Conservation (phyloP, 2,888 invertebrate species). For the Catocala fraxini region DNA sequence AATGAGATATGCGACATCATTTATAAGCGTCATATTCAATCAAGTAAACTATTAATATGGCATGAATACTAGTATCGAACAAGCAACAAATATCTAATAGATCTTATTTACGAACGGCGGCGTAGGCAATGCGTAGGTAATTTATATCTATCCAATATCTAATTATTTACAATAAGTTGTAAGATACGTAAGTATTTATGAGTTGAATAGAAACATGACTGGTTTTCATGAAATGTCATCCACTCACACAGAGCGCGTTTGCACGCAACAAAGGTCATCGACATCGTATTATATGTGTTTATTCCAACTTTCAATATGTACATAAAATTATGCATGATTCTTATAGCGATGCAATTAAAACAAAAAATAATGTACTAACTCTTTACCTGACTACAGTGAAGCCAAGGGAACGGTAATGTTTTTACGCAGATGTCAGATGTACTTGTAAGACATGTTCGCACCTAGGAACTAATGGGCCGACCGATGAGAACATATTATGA, state of each 20-base stretch:
- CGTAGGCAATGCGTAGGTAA: conserved; percentile 45
- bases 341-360: too few species aligned
- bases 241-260: conserved; percentile 53
- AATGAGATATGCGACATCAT: conserved; percentile 53
- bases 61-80: conserved; percentile 44
- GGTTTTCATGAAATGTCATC: conserved; percentile 76
- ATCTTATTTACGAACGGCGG: conserved; percentile 43
- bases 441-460: too few species aligned
- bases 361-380: too few species aligned
- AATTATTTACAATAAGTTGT: conserved; percentile 50
- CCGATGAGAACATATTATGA: too few species aligned
- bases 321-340: conserved; percentile 10
- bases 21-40: conserved; percentile 63
- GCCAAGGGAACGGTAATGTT: too few species aligned
- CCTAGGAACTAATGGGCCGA: too few species aligned
- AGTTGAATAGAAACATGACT: conserved; percentile 63
- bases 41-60: conserved; percentile 58
- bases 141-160: conserved; percentile 50
- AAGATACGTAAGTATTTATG: conserved; percentile 44
- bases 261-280: conserved; percentile 67
- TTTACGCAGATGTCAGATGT: too few species aligned
- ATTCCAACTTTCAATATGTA: conserved; percentile 51
- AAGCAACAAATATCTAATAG: conserved; percentile 45
- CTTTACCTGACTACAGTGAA: too few species aligned
- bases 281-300: conserved; percentile 41